These are phyloP conservation scores for Bos indicus DNA, from an alignment of 2,113 vertebrate genomes.

Conservation along the genomic window DNA sequence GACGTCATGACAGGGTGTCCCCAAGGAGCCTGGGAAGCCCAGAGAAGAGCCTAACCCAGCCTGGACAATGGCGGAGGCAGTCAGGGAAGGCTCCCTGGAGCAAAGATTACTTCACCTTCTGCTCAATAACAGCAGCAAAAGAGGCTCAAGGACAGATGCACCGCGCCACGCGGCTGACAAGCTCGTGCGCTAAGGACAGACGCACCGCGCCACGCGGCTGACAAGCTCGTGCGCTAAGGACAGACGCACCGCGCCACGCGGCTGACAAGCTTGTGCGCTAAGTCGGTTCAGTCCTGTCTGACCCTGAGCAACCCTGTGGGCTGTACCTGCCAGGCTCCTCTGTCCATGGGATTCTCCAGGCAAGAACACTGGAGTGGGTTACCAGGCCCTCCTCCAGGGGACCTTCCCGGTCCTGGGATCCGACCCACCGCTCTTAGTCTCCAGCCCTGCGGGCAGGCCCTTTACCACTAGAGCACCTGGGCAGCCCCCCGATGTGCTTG, in stretches of 20 bases:
- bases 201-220: rapidly evolving
- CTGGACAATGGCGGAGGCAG: background rate
- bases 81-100: background rate
- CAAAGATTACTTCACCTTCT: background rate
- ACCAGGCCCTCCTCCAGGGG: background rate
- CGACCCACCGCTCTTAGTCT: background rate
- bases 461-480: background rate
- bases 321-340: background rate
- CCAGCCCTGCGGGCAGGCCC: background rate
- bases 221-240: rapidly evolving
- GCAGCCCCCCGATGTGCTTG: too few relatives aligned
- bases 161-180: rapidly evolving
- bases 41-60: background rate
- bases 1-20: background rate
- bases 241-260: rapidly evolving
- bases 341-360: background rate
- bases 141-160: background rate
- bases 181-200: rapidly evolving
- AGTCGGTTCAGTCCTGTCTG: background rate
- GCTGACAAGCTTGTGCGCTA: rapidly evolving
- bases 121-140: background rate
- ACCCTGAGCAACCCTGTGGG: background rate
- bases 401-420: background rate
- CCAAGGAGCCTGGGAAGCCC: background rate
- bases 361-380: background rate